Base-by-base conservation (phyloP, 2,797 vertebrate species). In the Girardinus metallicus region DNA sequence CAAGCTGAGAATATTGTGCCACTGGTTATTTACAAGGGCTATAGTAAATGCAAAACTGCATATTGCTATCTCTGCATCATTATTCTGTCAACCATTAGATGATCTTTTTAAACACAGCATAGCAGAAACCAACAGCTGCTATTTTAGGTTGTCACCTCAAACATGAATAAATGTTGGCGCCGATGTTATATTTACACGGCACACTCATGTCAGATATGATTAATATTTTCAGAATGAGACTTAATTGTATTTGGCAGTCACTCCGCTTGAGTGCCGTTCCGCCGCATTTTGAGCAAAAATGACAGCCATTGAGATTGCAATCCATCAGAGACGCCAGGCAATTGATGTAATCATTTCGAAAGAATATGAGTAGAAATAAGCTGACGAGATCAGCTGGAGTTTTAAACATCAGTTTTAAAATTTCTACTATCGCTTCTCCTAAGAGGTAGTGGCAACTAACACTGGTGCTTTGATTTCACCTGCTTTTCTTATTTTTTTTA, bases 241-340 rank as follows among this genome's bases (percentile, higher is more conserved):
- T 11, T 49, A 51, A 60, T 31, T 75, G 55, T 44, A 21, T 46
- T 75, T 75, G 41, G 36, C 53, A 43, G 39, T 44, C 41, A 46
- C 74, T 39, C 34, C 3, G 36, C 73, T 74, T 15, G 34, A 74
- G 49, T 55, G 41, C 34, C 16, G 55, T 29, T 44, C n/a, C 16
- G 3, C 16, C 23, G 41, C 16, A 34, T 31, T 75, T 60, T 31
- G 74, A 46, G 55, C 55, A 23, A 62, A 75, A 43, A 62, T 75
- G n/a, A 62, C 74, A 75, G 53, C 16, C 9, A 16, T 43, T 62
- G n/a, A 60, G 55, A 75, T 62, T 57, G 34, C 73, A 75, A 62
- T 62, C 53, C 53, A 0, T 57, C 39, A 62, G n/a, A 43, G 57
- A 21, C 23, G 39, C 41, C 53, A 3, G n/a, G 60, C 5, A 43